phyloP scores from a whole-genome alignment of 2,888 invertebrate species.

The Sceliomorpha sp. region DNA sequence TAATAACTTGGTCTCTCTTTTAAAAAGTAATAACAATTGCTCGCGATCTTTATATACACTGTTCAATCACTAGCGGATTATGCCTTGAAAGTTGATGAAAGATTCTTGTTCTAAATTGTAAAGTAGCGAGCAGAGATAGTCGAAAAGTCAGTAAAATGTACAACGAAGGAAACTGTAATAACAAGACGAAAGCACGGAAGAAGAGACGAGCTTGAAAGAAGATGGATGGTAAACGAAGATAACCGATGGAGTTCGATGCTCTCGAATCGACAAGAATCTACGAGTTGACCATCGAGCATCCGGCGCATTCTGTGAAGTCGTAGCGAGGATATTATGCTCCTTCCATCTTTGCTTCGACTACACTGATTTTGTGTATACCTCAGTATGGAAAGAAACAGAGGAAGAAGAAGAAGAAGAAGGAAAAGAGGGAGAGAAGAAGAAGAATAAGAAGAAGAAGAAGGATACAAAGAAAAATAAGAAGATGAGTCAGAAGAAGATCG shows the following conservation, averaged over 20 bases:
- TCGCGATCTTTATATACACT: no score
- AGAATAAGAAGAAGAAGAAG: constrained; percentile 42
- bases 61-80: no score
- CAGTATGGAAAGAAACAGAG: constrained; percentile 30
- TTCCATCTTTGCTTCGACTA: constrained; percentile 21
- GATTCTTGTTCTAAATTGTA: no score
- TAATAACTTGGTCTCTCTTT: no score
- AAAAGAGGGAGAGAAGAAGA: constrained; percentile 50
- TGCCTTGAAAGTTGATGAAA: no score
- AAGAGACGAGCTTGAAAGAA: constrained; percentile 23
- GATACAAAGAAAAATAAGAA: constrained; percentile 1
- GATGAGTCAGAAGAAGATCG: constrained; percentile 22
- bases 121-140: no score
- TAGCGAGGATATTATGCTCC: constrained; percentile 19
- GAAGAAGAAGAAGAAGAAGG: constrained; percentile 13
- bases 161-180: constrained; percentile 35
- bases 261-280: constrained; percentile 62
- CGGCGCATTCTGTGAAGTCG: constrained; percentile 54
- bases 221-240: constrained; percentile 51
- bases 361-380: constrained; percentile 44
- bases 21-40: no score
- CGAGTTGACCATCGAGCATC: constrained; percentile 66
- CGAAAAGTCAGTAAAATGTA: constrained; percentile 37
- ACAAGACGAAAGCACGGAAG: constrained; percentile 36
- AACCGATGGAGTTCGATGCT: constrained; percentile 55